Evolutionary conservation across 2,797 vertebrate species (phyloP).

Genomic region (Dicrostonyx torquatus): DNA sequence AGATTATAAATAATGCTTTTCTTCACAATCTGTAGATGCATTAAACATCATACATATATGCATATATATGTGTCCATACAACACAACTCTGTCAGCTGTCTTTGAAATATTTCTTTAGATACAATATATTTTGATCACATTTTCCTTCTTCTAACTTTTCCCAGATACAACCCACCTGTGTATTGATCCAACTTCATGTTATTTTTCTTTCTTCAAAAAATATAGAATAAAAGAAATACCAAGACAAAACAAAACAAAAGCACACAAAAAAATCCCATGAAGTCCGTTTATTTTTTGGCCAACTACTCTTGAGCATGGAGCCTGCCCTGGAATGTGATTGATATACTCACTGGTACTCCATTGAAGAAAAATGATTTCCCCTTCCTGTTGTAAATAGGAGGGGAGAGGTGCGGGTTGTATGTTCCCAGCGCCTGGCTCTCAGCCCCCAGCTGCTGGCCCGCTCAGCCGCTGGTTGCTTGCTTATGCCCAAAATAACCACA

Average conservation of each 20-base stretch:
- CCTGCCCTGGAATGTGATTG: background rate
- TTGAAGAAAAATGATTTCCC: background rate
- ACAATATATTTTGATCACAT: background rate
- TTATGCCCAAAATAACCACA: no score
- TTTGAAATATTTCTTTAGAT: background rate
- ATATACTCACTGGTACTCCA: background rate
- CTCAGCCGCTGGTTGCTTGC: no score
- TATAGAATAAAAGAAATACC: background rate
- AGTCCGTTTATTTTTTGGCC: background rate
- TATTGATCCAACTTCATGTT: background rate
- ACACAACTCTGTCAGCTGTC: background rate
- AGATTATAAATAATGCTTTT: background rate
- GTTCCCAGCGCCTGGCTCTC: no score
- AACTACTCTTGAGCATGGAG: background rate
- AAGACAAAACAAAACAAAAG: background rate
- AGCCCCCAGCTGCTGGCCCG: no score
- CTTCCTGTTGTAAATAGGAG: no score
- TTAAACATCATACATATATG: background rate
- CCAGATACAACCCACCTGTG: background rate
- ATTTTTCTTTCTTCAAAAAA: background rate
- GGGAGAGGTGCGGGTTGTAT: no score
- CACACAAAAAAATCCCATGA: background rate
- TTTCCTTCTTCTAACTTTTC: background rate
- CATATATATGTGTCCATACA: background rate
- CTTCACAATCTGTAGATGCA: background rate